A percentile compares a stretch with the other conserved stretches of the same genome.
Conservation (phyloP, 2,888 invertebrate species). For the Magallana nippona region DNA sequence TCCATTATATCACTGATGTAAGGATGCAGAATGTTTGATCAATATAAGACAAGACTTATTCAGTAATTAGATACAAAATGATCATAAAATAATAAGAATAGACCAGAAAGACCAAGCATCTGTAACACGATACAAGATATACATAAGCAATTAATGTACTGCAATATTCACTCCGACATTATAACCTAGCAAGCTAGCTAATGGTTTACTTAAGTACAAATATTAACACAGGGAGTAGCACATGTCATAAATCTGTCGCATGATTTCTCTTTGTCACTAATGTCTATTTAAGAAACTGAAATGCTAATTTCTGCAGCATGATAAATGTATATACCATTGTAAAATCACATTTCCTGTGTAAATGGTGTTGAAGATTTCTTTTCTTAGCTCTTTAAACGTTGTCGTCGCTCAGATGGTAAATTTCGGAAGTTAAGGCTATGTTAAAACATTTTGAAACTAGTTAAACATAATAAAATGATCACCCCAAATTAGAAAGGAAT, state of each 20-base stretch:
- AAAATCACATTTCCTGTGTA: background rate
- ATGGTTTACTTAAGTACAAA: background rate
- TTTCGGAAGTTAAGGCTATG: background rate
- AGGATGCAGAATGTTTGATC: conserved; percentile 15
- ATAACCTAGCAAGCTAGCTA: background rate
- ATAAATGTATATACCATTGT: background rate
- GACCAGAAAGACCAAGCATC: too few relatives aligned
- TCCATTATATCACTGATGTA: conserved; percentile 5
- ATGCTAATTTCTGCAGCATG: conserved; percentile 15
- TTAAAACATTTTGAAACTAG: background rate
- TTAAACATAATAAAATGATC: background rate
- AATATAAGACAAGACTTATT: background rate
- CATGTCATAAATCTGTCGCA: conserved; percentile 7
- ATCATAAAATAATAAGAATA: too few relatives aligned
- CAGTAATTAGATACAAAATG: background rate
- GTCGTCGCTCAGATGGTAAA: background rate
- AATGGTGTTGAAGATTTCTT: background rate
- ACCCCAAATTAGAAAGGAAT: background rate
- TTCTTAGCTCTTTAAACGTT: conserved; percentile 5
- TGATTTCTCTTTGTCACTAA: background rate
- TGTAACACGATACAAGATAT: too few relatives aligned
- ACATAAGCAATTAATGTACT: too few relatives aligned
- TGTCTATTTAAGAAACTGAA: background rate
- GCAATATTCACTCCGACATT: too few relatives aligned
- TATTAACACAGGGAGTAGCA: conserved; percentile 2